phyloP scores from a whole-genome alignment of 2,113 vertebrate genomes.

The Zootoca vivipara region DNA sequence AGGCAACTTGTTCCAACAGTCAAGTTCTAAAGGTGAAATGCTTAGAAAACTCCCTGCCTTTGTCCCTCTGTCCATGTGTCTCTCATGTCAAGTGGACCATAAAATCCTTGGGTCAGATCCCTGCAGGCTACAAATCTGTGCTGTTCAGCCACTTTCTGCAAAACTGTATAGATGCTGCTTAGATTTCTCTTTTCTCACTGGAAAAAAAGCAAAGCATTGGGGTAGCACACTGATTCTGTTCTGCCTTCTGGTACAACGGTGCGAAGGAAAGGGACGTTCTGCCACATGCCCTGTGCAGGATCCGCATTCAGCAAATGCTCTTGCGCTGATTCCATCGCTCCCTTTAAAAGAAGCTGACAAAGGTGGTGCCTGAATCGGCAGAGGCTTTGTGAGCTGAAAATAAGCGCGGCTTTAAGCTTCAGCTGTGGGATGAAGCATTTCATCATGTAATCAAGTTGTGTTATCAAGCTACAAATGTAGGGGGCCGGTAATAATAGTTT shows the following conservation, averaged over 20 bases:
- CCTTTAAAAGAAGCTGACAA: background rate
- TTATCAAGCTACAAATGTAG: conserved; percentile 22
- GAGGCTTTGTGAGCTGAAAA: conserved; percentile 27
- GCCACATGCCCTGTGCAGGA: background rate
- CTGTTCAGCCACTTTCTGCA: background rate
- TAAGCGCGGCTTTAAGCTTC: conserved; percentile 14
- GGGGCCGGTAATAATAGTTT: background rate
- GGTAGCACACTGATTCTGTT: background rate
- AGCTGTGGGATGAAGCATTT: conserved; percentile 3
- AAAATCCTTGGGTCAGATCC: background rate
- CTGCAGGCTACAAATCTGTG: background rate
- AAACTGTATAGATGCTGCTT: background rate
- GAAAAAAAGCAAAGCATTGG: background rate
- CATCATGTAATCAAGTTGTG: conserved; percentile 11
- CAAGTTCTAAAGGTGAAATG: background rate
- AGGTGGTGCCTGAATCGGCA: background rate
- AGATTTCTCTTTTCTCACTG: background rate
- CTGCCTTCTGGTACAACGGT: background rate
- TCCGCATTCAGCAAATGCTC: background rate
- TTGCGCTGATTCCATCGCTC: background rate
- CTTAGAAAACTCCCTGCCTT: background rate
- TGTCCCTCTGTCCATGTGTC: background rate
- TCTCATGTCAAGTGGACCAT: conserved; percentile 6
- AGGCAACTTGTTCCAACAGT: background rate
- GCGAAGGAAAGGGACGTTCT: background rate